phyloP scores from a whole-genome alignment of 2,797 vertebrate genomes.

The Danio kyathit region DNA sequence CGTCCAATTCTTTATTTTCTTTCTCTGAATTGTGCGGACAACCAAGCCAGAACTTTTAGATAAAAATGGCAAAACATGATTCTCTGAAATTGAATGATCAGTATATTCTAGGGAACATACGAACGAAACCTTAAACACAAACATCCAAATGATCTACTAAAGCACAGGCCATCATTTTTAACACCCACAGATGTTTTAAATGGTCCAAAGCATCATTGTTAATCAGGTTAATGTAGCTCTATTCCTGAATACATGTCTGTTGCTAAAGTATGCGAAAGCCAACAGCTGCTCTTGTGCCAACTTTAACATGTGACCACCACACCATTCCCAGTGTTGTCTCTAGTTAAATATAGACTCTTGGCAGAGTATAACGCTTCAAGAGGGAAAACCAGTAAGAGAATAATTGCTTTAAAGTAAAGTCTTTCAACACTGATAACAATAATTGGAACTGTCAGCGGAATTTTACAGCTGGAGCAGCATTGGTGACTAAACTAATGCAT shows the following conservation, averaged over 20 bases:
- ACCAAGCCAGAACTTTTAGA: no score
- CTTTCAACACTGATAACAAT: conserved; percentile 20
- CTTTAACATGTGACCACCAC: conserved; percentile 61
- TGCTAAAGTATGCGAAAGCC: conserved; percentile 24
- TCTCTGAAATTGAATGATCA: no score
- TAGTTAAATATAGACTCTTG: conserved; percentile 71
- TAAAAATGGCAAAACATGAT: no score
- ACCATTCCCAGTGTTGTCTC: conserved; percentile 66
- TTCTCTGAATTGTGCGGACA: no score
- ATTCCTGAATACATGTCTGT: conserved; percentile 24
- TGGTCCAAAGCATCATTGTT: background rate
- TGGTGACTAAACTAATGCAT: background rate
- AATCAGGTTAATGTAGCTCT: conserved; percentile 18
- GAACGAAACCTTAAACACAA: no score
- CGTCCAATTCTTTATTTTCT: no score
- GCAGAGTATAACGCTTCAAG: conserved; percentile 68
- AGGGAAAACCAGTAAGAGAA: conserved; percentile 40
- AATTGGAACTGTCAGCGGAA: background rate
- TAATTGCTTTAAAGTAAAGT: conserved; percentile 43
- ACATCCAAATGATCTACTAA: background rate
- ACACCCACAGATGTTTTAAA: background rate
- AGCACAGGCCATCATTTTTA: background rate
- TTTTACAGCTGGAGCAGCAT: background rate
- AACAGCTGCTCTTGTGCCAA: conserved; percentile 61
- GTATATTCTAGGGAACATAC: no score